Base-by-base conservation (phyloP, 2,797 vertebrate genomes). In the Thunnus albacares region DNA sequence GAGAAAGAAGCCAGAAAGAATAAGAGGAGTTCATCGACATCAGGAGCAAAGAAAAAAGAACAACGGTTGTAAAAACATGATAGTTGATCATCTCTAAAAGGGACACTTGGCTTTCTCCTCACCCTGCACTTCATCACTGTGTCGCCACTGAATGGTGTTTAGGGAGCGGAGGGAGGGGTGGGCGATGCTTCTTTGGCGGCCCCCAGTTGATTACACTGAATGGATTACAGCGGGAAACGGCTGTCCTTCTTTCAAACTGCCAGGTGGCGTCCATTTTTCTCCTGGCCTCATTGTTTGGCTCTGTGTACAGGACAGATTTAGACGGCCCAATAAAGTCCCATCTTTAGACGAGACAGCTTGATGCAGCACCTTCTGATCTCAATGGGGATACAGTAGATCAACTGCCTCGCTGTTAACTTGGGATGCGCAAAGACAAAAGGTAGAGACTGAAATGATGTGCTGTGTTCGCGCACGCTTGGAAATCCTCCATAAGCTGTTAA, bases 211-310 rank as follows among this genome's bases (percentile, higher is more conserved):
- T 94, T 94, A 94, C 77, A 33, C 83, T 82, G 94, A 94, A 95
- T 95, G 92, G 92, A 95, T 95, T 94, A 92, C 92, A 84, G 89
- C 85, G 70, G 86, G 89, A 91, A 94, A 89, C 90, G 92, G 86
- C 90, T 95, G 94, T 95, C 93, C 87, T 90, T 93, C 90, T 90
- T 91, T 91, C 90, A 94, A 91, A 90, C 91, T 91, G 91, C 91
- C 89, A 95, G 93, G 89, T 93, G 92, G 89, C 90, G 87, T 93
- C 91, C 92, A 93, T 94, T 94, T 94, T 87, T 93, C 92, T 92
- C 85, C 64, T 0, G 53, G 85, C 89, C 88, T 91, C 89, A 93
- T 95, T 89, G 94, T 95, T 90, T 33, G 53, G 64, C 73, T 72
- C 65, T 64, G 87, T 75, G 89, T 84, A 89, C 88, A 83, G 89